These are phyloP conservation scores for Lutjanus erythropterus DNA, from an alignment of 2,113 vertebrate genomes.

Conservation along the genomic window DNA sequence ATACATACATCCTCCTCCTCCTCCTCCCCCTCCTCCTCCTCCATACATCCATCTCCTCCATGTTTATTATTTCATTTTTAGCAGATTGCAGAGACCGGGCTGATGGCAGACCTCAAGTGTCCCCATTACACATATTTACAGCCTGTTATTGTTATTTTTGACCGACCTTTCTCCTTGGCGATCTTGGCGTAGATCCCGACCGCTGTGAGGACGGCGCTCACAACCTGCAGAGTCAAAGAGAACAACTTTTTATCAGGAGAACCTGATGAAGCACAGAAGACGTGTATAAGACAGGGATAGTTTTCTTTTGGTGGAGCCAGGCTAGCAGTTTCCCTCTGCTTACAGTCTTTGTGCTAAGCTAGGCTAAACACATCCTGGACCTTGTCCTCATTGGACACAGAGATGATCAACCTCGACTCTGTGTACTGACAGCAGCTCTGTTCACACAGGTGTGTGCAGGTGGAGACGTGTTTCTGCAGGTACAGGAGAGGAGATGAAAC, in stretches of 20 bases:
- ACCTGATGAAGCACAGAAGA: not conserved
- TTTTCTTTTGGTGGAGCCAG: not conserved
- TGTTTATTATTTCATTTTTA: no score
- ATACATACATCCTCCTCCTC: no score
- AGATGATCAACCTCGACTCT: not conserved
- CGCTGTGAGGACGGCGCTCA: conserved; percentile 83
- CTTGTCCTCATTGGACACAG: not conserved
- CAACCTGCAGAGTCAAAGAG: conserved; percentile 79
- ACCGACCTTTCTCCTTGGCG: conserved; percentile 85
- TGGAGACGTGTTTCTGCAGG: not conserved
- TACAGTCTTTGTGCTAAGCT: conserved; percentile 29
- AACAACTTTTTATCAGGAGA: not conserved
- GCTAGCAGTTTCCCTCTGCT: not conserved
- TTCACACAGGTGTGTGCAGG: no score
- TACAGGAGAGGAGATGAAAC: conserved; percentile 3
- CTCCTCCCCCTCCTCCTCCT: no score
- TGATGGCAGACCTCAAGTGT: no score
- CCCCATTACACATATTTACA: not conserved
- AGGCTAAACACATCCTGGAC: conserved; percentile 10
- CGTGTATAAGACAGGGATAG: no score
- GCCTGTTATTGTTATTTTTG: not conserved
- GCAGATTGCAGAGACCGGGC: no score
- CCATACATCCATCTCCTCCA: no score
- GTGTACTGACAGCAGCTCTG: not conserved
- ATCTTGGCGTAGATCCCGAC: conserved; percentile 88